Evolutionary conservation across 2,113 vertebrate species (phyloP), one percentile per base, ranked within the genome.

Genomic region (Pithys albifrons): DNA sequence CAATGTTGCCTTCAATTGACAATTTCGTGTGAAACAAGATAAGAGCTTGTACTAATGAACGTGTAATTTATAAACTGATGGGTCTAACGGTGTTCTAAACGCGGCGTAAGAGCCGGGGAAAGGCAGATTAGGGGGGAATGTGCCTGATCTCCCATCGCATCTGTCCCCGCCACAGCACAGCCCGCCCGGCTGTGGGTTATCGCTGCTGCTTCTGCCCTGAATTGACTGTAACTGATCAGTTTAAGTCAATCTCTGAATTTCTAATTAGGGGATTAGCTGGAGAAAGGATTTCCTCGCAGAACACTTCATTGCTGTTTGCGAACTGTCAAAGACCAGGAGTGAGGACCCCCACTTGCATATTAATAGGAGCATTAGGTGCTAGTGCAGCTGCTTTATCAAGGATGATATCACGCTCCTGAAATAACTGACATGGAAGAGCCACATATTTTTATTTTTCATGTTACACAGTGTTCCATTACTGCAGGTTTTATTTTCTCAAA

Each of bases 211-310:
- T 22, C 92, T 54, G 78, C 80, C 28, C 17, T 4, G 67, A 65
- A 66, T 2, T 4, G 58, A 6, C 85, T 58, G 58, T 5, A 27
- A 85, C 71, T 54, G 72, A 82, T 49, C 70, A 70, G 6, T 52
- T 70, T 33, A 22, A 77, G 31, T 29, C 69, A 64, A 49, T 67
- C 61, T 71, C 73, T 43, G 80, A 20, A 67, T 95, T 86, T 77
- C 73, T 72, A 66, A 94, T 35, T 33, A 72, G 61, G 43, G 9
- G 45, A 92, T 95, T 93, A 80, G 57, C 14, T n/a, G 33, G 59
- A 58, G 65, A 77, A 80, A 88, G 65, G 75, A 73, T 91, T 95
- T 85, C 62, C 61, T 84, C 13, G 82, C 87, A 74, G 81, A 95
- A 72, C 70, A 35, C 51, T 90, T 83, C 61, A 70, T 48, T 9